Evolutionary conservation across 2,797 vertebrate genomes (phyloP), one percentile per base, ranked within the genome.

Genomic region (Todus mexicanus): DNA sequence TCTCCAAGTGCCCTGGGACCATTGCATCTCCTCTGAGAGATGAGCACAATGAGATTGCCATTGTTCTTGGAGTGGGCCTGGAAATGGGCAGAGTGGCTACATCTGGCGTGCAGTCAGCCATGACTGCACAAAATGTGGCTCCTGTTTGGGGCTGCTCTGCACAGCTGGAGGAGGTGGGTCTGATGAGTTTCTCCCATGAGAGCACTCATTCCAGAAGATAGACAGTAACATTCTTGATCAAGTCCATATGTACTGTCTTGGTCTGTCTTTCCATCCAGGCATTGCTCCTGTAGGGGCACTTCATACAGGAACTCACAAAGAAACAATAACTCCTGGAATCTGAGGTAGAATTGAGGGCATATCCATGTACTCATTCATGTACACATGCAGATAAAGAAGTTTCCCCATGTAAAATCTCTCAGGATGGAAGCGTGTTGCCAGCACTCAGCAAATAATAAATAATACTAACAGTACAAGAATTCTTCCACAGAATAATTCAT

Each of bases 401-500:
- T 94, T 82, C 15, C n/a, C 31, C 57, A 57, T 5, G 15, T 60
- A 37, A 92, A 91, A 9, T 59, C 47, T 65, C 33, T 86, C 1
- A 2, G 50, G 72, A 18, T 33, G 42, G n/a, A 70, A 93, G 19
- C 17, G 20, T n/a, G 43, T 59, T 85, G 50, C 47, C 81, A 93
- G 43, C 64, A 70, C 60, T 84, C 60, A 70, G 70, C 72, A 93
- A 90, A 72, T 87, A 74, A 92, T 65, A 89, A 94, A 85, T 93
- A 84, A 74, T 80, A 89, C 54, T 75, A 87, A 66, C 15, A 54
- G 61, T 15, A 69, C 45, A 85, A 72, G 61, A 93, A 93, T 90
- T 87, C 57, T 94, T 80, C 61, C 51, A 72, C 26, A 47, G 56
- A 60, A 70, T 84, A 86, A 88, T 78, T 86, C 56, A 64, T 47